Evolutionary conservation across 2,888 invertebrate genomes (phyloP).

Genomic region (Cactoblastis cactorum): DNA sequence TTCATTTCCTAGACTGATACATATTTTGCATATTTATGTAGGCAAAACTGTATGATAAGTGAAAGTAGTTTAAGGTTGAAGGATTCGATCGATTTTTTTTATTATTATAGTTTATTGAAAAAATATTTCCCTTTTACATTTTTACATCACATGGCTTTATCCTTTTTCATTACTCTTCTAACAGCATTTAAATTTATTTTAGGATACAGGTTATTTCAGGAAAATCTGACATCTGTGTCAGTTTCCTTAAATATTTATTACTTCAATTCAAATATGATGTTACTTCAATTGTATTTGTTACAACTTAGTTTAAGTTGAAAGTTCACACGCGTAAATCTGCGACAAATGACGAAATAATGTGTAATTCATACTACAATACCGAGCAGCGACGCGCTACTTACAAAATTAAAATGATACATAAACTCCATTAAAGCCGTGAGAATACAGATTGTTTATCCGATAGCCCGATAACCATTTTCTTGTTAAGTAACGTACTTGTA

Average conservation of each 20-base stretch:
- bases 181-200: too few relatives aligned
- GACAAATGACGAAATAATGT: constrained; percentile 23
- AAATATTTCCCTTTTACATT: too few relatives aligned
- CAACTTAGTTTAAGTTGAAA: constrained; percentile 4
- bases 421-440: constrained; percentile 20
- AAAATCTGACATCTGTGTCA: too few relatives aligned
- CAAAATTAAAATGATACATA: constrained; percentile 22
- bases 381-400: constrained; percentile 20
- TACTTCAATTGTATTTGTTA: constrained; percentile 12
- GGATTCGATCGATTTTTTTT: too few relatives aligned
- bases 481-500: constrained; percentile 8
- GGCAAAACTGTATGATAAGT: too few relatives aligned
- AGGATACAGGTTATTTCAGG: too few relatives aligned
- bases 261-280: too few relatives aligned
- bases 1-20: neutral
- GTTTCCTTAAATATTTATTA: too few relatives aligned
- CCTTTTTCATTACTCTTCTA: too few relatives aligned
- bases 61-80: too few relatives aligned
- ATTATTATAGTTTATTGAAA: too few relatives aligned
- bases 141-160: too few relatives aligned
- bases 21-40: neutral
- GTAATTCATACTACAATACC: constrained; percentile 19
- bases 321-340: constrained; percentile 26
- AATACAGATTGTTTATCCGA: constrained; percentile 15
- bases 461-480: constrained; percentile 5